These are phyloP conservation scores for Geococcyx californianus DNA, from an alignment of 2,113 vertebrate species.

Conservation along the genomic window DNA sequence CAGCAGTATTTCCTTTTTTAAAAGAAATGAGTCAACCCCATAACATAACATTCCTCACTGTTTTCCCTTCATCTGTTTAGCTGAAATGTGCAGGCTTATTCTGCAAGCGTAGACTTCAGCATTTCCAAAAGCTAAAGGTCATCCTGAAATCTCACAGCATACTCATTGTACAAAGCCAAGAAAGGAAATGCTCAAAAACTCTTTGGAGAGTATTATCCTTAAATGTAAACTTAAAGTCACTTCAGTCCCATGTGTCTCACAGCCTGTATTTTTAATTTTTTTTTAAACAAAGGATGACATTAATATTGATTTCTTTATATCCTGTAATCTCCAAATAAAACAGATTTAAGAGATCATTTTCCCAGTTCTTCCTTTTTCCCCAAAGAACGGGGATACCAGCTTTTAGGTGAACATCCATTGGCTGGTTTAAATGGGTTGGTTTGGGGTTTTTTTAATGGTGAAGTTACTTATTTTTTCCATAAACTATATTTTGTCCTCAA, in stretches of 20 bases:
- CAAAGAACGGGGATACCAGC: background rate
- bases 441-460: background rate
- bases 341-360: background rate
- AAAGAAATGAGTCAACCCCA: background rate
- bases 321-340: background rate
- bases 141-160: slow-evolving; percentile 54
- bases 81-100: slow-evolving; percentile 1
- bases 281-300: background rate
- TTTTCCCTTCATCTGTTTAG: slow-evolving; percentile 39
- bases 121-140: slow-evolving; percentile 48
- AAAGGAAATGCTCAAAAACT: slow-evolving; percentile 38
- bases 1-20: slow-evolving; percentile 4
- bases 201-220: slow-evolving; percentile 21
- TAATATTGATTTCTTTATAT: background rate
- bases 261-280: background rate
- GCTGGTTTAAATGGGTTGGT: background rate
- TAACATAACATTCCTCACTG: background rate
- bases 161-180: slow-evolving; percentile 62
- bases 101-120: background rate
- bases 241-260: background rate
- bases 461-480: background rate
- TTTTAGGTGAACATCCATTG: background rate
- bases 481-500: background rate
- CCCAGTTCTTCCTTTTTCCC: background rate
- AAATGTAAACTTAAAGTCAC: background rate